Evolutionary conservation across 2,888 invertebrate genomes (phyloP).

Genomic region (Rotaria magnacalcarata): DNA sequence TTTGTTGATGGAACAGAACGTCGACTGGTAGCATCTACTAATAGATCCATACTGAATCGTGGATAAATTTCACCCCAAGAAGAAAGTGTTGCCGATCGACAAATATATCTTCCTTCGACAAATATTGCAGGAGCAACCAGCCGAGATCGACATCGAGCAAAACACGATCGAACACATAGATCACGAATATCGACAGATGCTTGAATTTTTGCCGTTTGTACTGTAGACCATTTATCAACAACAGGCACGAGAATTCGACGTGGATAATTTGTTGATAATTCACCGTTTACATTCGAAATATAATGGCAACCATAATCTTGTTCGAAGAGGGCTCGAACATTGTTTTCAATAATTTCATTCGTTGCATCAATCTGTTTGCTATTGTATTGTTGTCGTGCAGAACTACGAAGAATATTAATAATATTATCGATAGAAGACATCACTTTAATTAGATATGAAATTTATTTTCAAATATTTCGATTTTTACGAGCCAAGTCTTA

Average conservation of each 20-base stretch:
- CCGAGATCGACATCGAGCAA: slow-evolving; percentile 71
- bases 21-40: slow-evolving; percentile 60
- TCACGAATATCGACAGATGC: slow-evolving; percentile 64
- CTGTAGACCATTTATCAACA: neutral
- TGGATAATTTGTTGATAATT: slow-evolving; percentile 52
- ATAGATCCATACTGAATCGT: slow-evolving; percentile 65
- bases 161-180: slow-evolving; percentile 67
- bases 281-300: slow-evolving; percentile 63
- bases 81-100: slow-evolving; percentile 71
- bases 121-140: slow-evolving; percentile 74
- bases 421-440: too few relatives aligned
- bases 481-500: too few relatives aligned
- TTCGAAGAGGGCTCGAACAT: too few relatives aligned
- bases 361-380: too few relatives aligned
- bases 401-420: too few relatives aligned
- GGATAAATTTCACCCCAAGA: slow-evolving; percentile 72
- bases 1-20: neutral
- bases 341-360: too few relatives aligned
- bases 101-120: slow-evolving; percentile 66
- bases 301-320: too few relatives aligned
- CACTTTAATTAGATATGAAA: too few relatives aligned
- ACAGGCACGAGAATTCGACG: slow-evolving; percentile 41
- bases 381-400: too few relatives aligned
- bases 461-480: too few relatives aligned
- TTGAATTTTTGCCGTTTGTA: neutral